Evolutionary conservation across 2,113 vertebrate species (phyloP), one percentile per base, ranked within the genome.

Genomic region (Clarias gariepinus): DNA sequence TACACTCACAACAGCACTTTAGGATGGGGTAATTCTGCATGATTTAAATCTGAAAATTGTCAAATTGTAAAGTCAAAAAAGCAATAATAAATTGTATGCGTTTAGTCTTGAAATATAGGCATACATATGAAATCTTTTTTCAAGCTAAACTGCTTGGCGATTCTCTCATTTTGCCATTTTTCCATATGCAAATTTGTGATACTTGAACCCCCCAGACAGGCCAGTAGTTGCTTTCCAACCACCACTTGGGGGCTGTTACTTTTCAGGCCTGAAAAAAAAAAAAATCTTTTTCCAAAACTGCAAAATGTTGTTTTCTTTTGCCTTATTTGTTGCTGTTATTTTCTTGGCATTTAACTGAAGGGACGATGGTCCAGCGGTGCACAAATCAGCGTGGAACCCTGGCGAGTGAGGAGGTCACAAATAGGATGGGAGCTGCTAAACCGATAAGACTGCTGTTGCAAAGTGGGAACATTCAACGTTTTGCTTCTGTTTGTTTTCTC

Each of bases 371-470:
- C 69, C 71, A 88, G 69, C 28, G 66, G 86, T 76, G 69, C 76
- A 77, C 66, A 47, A 87, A 86, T 90, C 84, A 73, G 76, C 16
- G 11, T 86, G 87, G 78, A 86, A 78, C 84, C 87, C 69, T 53
- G 58, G 84, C 12, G 64, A 80, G 86, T 7, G 25, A 85, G 71
- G 66, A 41, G 83, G 76, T 80, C 30, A 79, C 81, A 89, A 89
- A 90, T 87, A 89, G 89, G 81, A 91, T 58, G 68, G 84, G 81
- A 86, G 64, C 82, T 21, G 60, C 83, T 89, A 90, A 89, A 87
- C 76, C 57, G 87, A 89, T 90, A 90, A 91, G 86, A 83, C 71
- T 69, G 66, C 81, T 87, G 85, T 84, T 90, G 87, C 87, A 82
- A 76, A 90, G 85, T 36, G 64, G 57, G 78, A 73, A 86, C 82